A percentile compares a stretch with the other conserved stretches of the same genome.
phyloP scores from a whole-genome alignment of 2,113 vertebrate genomes.

The Phrynocephalus versicolor region DNA sequence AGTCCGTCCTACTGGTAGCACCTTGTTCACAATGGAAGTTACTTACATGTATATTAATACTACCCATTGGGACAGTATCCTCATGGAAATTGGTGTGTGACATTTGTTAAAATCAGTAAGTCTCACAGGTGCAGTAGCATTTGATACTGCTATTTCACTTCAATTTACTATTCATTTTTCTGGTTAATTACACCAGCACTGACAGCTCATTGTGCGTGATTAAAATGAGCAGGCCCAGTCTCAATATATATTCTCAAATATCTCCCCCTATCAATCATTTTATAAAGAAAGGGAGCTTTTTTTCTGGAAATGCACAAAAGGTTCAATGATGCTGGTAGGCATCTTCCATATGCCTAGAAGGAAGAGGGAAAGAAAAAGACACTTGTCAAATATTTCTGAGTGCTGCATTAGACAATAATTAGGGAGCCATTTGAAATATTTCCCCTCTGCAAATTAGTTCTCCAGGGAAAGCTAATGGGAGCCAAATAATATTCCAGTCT shows the following conservation, averaged over 20 bases:
- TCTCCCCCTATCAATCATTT: background rate
- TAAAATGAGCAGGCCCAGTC: background rate
- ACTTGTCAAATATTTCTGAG: background rate
- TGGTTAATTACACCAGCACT: background rate
- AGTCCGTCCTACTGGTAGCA: no score
- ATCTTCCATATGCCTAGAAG: background rate
- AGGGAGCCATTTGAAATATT: background rate
- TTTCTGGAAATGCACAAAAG: slow-evolving; percentile 1
- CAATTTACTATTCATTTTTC: background rate
- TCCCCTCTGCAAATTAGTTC: slow-evolving; percentile 40
- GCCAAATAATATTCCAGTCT: slow-evolving; percentile 39
- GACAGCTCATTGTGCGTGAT: background rate
- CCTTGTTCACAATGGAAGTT: no score
- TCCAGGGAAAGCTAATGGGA: slow-evolving; percentile 36
- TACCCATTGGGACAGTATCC: background rate
- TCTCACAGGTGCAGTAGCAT: background rate
- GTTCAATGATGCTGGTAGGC: slow-evolving; percentile 1
- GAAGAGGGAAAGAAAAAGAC: background rate
- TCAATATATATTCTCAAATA: background rate
- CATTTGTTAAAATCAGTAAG: background rate
- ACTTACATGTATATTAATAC: slow-evolving; percentile 13
- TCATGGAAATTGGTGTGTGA: background rate
- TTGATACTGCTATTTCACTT: background rate
- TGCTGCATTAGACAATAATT: slow-evolving; percentile 32
- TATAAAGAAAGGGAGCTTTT: background rate